A percentile compares a stretch with the other conserved stretches of the same genome.
These are phyloP conservation scores for Parotocinclus haroldoi DNA, from an alignment of 2,797 vertebrate species.

Conservation along the genomic window DNA sequence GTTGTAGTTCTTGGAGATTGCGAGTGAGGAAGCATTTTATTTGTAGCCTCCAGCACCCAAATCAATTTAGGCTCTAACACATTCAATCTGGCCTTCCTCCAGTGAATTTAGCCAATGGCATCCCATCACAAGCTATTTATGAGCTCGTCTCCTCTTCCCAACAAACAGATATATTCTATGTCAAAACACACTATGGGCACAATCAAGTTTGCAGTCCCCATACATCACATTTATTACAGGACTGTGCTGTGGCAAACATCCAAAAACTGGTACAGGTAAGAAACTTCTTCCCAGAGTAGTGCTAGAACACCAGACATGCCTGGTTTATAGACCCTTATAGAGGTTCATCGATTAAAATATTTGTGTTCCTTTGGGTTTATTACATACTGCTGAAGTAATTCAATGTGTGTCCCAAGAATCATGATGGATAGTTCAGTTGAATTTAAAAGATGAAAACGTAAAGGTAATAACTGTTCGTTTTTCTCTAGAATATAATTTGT, in stretches of 20 bases:
- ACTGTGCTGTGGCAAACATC: neutral
- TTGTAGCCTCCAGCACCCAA: slow-evolving; percentile 20
- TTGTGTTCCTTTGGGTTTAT: no score
- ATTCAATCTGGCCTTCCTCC: slow-evolving; percentile 35
- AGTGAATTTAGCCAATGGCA: slow-evolving; percentile 37
- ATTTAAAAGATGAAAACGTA: no score
- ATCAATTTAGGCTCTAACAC: slow-evolving; percentile 45
- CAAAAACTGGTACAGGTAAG: slow-evolving; percentile 3
- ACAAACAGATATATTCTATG: slow-evolving; percentile 10
- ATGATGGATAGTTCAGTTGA: no score
- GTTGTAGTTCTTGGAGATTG: neutral
- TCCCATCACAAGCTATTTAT: slow-evolving; percentile 27
- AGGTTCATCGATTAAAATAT: no score
- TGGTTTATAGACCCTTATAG: no score
- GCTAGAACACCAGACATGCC: no score
- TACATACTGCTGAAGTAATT: no score
- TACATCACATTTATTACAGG: slow-evolving; percentile 4
- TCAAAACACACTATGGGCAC: slow-evolving; percentile 8
- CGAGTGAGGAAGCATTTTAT: slow-evolving; percentile 5
- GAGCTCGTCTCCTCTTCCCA: slow-evolving; percentile 6
- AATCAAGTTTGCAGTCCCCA: neutral
- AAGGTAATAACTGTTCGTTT: no score
- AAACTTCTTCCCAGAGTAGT: neutral
- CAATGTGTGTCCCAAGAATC: no score
- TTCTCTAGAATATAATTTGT: no score